phyloP scores from a whole-genome alignment of 1,140 invertebrate species.

The Drosophila pectinifera region DNA sequence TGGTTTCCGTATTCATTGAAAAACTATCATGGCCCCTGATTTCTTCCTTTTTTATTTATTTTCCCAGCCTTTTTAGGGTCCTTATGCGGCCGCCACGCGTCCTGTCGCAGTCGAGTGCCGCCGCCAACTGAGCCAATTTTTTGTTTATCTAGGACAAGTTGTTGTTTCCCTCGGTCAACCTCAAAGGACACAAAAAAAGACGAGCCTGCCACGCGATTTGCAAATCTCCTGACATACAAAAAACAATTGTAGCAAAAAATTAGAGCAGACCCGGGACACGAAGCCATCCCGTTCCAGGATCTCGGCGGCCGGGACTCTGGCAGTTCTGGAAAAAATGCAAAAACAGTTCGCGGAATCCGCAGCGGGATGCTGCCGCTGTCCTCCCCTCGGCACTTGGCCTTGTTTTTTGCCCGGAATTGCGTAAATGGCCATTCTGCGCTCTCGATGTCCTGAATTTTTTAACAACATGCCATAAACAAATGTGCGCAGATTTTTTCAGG shows the following conservation, averaged over 20 bases:
- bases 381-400: conserved; percentile 36
- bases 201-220: conserved; percentile 34
- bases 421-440: conserved; percentile 51
- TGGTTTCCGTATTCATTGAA: conserved; percentile 8
- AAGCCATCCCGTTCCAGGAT: conserved; percentile 31
- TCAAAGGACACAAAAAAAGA: conserved; percentile 30
- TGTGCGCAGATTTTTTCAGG: conserved; percentile 56
- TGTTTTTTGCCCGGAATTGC: conserved; percentile 65
- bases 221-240: conserved; percentile 41
- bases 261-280: conserved; percentile 39
- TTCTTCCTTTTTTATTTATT: conserved; percentile 9
- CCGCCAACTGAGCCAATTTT: conserved; percentile 55
- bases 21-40: neutral
- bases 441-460: conserved; percentile 77
- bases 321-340: conserved; percentile 47
- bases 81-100: conserved; percentile 31
- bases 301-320: neutral
- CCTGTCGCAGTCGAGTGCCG: conserved; percentile 13
- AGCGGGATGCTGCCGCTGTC: conserved; percentile 26
- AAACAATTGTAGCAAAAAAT: conserved; percentile 70
- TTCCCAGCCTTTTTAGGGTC: conserved; percentile 6
- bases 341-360: conserved; percentile 51
- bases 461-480: conserved; percentile 70
- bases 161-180: conserved; percentile 50
- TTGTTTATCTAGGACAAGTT: conserved; percentile 53